Evolutionary conservation across 2,797 vertebrate species (phyloP), one percentile per base, ranked within the genome.

Genomic region (Dendrocincla tyrannina): DNA sequence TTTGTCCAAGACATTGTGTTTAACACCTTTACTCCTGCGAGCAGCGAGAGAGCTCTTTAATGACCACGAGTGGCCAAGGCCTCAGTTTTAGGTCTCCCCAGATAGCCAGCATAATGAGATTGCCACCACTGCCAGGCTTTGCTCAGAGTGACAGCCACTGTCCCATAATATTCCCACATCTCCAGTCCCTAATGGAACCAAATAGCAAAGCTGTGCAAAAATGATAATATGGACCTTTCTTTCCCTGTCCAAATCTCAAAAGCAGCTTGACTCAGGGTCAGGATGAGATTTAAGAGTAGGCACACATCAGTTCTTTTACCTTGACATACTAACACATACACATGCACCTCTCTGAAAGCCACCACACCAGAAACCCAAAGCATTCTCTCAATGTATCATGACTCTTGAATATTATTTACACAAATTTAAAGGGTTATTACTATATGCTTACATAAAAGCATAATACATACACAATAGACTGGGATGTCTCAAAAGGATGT

Each of bases 11-110:
- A 66, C 46, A 30, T 15, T 68, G 69, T 28, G 89, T 92, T 93
- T 96, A 95, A 96, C 88, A 97, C 69, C 79, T 75, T 88, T 91
- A 92, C 60, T 85, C 81, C 92, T 84, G 73, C 76, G 93, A 96
- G 89, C 81, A 91, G n/a, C 16, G 56, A 69, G 62, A 0, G 1
- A 88, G 39, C 12, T 92, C 93, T 93, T 94, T 90, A 96, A 97
- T 83, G 92, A 94, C 67, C 92, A 82, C 77, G 49, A 90, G 60
- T 64, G 86, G 90, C 59, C 86, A 93, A 88, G 88, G 91, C 81
- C 89, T 91, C 42, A 11, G 70, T 60, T 92, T 97, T 13, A 91
- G 93, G 95, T 95, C 88, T 92, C 75, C 84, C 81, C 91, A 76
- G 64, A 93, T 3, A 89, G 75, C 85, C 66, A 93, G 69, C 50